These are phyloP conservation scores for Aldrovandia affinis DNA, from an alignment of 2,797 vertebrate species.

Conservation along the genomic window DNA sequence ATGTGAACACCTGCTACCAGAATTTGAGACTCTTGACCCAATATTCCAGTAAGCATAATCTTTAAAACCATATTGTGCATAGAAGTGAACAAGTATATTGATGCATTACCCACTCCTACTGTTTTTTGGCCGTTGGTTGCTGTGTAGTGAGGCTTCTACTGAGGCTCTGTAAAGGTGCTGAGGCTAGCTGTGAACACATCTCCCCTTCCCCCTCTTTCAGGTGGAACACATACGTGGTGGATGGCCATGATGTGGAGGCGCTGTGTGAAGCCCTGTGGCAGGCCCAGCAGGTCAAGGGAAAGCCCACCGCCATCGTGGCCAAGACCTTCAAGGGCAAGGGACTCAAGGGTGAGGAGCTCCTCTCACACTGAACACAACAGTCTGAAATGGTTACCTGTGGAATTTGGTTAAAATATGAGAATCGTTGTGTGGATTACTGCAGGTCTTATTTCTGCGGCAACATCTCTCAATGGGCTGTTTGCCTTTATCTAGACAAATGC, in stretches of 20 bases:
- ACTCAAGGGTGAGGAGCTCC: constrained; percentile 71
- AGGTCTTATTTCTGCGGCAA: too few species aligned
- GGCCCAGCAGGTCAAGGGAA: constrained; percentile 77
- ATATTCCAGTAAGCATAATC: too few species aligned
- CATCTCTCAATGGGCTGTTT: too few species aligned
- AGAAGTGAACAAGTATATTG: too few species aligned
- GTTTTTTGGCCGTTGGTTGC: too few species aligned
- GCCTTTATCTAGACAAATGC: too few species aligned
- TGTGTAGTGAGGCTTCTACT: background rate
- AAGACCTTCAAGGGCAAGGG: constrained; percentile 88
- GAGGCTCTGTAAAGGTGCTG: background rate
- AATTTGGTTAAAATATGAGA: too few species aligned
- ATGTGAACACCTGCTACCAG: too few species aligned
- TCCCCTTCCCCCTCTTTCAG: constrained; percentile 58
- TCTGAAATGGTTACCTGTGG: background rate
- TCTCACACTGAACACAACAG: background rate
- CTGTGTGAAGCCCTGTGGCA: constrained; percentile 83
- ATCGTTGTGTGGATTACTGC: too few species aligned
- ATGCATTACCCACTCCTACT: too few species aligned
- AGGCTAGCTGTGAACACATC: background rate
- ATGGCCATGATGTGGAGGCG: constrained; percentile 83
- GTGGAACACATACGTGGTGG: constrained; percentile 86
- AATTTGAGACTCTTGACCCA: too few species aligned
- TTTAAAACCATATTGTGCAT: too few species aligned
- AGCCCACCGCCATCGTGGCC: constrained; percentile 87